Percentiles rank a stretch among this genome's conserved stretches.
These are phyloP conservation scores for Atta cephalotes DNA, from an alignment of 1,140 invertebrate species.

Conservation along the genomic window DNA sequence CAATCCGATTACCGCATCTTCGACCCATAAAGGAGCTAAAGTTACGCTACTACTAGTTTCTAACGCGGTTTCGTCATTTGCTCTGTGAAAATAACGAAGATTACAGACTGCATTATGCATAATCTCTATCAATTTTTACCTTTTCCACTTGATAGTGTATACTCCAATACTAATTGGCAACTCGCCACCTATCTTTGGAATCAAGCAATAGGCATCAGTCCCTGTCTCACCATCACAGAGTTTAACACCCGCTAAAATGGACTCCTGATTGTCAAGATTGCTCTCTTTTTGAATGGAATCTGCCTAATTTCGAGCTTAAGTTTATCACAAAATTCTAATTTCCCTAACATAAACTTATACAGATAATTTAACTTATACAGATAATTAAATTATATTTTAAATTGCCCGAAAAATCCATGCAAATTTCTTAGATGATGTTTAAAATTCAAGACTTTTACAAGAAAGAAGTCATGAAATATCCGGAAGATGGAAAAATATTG, in stretches of 20 bases:
- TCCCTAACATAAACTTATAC: background rate
- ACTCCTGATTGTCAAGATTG: constrained; percentile 71
- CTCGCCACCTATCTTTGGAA: constrained; percentile 86
- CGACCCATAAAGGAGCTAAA: constrained; percentile 88
- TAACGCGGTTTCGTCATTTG: constrained; percentile 75
- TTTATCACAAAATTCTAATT: constrained; percentile 14
- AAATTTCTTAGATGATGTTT: too few relatives aligned
- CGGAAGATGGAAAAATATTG: too few relatives aligned
- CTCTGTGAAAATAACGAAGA: constrained; percentile 72
- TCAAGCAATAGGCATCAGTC: constrained; percentile 86
- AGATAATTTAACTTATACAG: constrained; percentile 19
- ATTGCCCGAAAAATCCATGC: too few relatives aligned
- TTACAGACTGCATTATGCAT: background rate
- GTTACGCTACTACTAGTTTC: constrained; percentile 86
- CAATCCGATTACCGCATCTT: constrained; percentile 90
- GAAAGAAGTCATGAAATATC: too few relatives aligned
- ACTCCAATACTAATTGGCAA: constrained; percentile 88
- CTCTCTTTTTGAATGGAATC: constrained; percentile 80
- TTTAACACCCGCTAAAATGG: constrained; percentile 79
- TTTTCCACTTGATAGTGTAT: constrained; percentile 92
- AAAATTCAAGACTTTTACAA: too few relatives aligned
- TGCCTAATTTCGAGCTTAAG: constrained; percentile 69
- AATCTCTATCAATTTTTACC: constrained; percentile 84
- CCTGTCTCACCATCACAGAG: constrained; percentile 85
- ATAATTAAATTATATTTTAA: background rate